Evolutionary conservation across 2,888 invertebrate genomes (phyloP), one percentile per base, ranked within the genome.

Genomic region (Tetramorium bicarinatum): DNA sequence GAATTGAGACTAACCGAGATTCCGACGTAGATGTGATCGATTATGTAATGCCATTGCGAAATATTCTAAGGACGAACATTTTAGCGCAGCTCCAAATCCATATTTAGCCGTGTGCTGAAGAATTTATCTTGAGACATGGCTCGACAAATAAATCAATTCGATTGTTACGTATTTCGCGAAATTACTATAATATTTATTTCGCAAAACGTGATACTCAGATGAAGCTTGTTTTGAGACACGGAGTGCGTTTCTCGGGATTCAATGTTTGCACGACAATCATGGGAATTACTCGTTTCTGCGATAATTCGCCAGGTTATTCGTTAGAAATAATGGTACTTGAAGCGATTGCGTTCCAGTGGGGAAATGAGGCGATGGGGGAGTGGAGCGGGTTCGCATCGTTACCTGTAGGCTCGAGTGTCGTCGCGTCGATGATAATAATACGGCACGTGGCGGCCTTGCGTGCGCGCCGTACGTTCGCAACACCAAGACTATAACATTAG

Each of bases 1-100:
- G 67, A 52, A 81, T 76, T 79, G 61, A 67, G 66, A 79, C 85
- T 81, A 84, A 86, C 61, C 77, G 76, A 52, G 71, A 52, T 76
- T 52, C n/a, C 13, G 74, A 64, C 77, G 74, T 87, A 87, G 86
- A 86, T 87, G 79, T 84, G 79, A 80, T 82, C 82, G 83, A 76
- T 71, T 82, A 83, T 86, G 41, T 86, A 89, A 88, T 82, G 83
- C 85, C 34, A 85, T 89, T 87, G 88, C 71, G 25, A 34, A 66
- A 84, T 82, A 72, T 89, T 62, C 71, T 84, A 85, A 85, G 75
- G 86, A 84, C 64, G 86, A 84, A 86, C 85, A 87, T 88, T 85
- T 75, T 69, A 62, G 41, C 56, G 66, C 85, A 82, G 87, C 84
- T 83, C 88, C 89, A 91, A 6, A 1, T n/a, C 0, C 15, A 89